Conservation (phyloP, 2,797 vertebrate genomes). For the Malacoraja senta region DNA sequence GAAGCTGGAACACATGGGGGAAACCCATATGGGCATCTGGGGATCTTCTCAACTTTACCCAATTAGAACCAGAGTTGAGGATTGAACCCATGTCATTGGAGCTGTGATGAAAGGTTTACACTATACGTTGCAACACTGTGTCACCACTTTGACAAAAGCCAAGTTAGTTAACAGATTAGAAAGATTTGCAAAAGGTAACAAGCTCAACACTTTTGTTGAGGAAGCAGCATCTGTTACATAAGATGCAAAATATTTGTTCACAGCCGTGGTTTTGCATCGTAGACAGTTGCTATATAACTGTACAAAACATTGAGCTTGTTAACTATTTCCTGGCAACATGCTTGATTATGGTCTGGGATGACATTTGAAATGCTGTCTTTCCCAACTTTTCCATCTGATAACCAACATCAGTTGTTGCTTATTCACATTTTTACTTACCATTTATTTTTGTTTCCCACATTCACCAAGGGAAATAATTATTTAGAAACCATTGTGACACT, state of each 20-base stretch:
- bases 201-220: background rate
- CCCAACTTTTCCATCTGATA: background rate
- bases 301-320: background rate
- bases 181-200: background rate
- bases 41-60: too few species aligned
- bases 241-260: background rate
- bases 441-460: background rate
- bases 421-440: background rate
- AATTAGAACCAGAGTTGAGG: too few species aligned
- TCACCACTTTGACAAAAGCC: background rate
- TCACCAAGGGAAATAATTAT: background rate
- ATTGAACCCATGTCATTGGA: too few species aligned
- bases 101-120: too few species aligned
- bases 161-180: background rate
- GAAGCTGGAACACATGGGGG: too few species aligned
- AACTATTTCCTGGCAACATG: background rate
- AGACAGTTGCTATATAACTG: background rate
- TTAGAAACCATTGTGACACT: background rate
- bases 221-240: too few species aligned
- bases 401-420: background rate
- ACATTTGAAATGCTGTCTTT: background rate
- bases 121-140: too few species aligned
- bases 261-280: background rate
- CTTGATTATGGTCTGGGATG: background rate
- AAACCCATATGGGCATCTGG: too few species aligned